Percentiles rank a stretch among this genome's conserved stretches.
These are phyloP conservation scores for Xenotilapia caudafasciata DNA, from an alignment of 2,113 vertebrate genomes.

Conservation along the genomic window DNA sequence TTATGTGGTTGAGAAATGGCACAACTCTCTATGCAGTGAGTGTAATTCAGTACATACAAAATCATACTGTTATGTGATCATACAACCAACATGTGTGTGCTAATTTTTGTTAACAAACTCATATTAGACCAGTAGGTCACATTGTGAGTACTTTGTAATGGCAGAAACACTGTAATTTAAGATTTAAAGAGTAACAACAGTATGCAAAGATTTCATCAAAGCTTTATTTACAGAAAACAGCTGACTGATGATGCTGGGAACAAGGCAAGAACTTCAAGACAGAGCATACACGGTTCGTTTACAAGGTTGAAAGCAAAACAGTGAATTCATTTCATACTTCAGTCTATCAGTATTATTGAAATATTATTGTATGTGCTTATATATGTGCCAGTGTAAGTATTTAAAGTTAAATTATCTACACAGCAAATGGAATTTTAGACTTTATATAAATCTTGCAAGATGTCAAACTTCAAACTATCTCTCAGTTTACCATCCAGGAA, in stretches of 20 bases:
- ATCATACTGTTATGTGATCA: neutral
- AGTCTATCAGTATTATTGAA: neutral
- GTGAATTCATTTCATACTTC: neutral
- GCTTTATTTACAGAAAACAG: neutral
- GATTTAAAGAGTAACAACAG: neutral
- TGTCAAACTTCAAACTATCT: neutral
- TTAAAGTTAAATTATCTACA: neutral
- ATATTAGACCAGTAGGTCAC: neutral
- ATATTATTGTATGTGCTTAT: neutral
- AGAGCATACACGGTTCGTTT: neutral
- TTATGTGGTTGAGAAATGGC: neutral
- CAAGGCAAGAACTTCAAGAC: neutral
- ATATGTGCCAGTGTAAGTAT: neutral
- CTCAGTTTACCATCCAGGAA: neutral
- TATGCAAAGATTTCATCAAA: fast-evolving
- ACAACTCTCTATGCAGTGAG: neutral
- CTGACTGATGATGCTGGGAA: neutral
- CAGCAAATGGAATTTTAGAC: neutral
- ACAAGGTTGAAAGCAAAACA: neutral
- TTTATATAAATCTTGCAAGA: neutral
- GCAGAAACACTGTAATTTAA: neutral
- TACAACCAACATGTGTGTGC: fast-evolving
- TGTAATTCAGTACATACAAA: neutral
- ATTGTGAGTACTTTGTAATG: neutral
- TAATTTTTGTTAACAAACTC: neutral